Evolutionary conservation across 2,113 vertebrate genomes (phyloP).

Genomic region (Orientallactaga bullata): DNA sequence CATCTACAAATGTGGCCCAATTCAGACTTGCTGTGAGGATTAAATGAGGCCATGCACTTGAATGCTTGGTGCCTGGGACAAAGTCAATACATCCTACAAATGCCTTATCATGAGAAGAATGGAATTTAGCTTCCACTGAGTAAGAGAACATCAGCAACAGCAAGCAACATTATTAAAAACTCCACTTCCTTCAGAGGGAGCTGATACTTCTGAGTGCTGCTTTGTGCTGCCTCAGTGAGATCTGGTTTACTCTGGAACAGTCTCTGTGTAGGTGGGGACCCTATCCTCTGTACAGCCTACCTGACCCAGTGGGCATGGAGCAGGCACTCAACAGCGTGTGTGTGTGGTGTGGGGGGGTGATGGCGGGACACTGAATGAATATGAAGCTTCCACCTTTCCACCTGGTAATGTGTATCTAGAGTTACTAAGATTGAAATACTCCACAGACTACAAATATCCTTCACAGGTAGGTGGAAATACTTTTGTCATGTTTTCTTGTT

Average conservation of each 20-base stretch:
- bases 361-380: neutral
- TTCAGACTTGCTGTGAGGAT: neutral
- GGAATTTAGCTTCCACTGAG: neutral
- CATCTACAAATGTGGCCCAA: neutral
- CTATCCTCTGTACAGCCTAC: neutral
- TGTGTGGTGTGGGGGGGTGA: neutral
- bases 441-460: neutral
- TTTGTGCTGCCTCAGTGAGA: rapidly evolving
- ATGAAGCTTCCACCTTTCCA: neutral
- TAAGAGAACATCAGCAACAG: neutral
- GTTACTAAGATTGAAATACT: neutral
- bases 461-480: neutral
- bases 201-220: rapidly evolving
- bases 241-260: neutral
- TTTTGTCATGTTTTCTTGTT: neutral
- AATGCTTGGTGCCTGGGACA: neutral
- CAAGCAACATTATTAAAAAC: neutral
- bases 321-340: neutral
- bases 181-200: neutral
- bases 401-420: neutral
- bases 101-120: neutral
- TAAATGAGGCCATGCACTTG: neutral
- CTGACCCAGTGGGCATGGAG: no score
- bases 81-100: neutral
- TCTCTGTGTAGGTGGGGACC: neutral